Evolutionary conservation across 2,888 invertebrate species (phyloP), one percentile per base, ranked within the genome.

Genomic region (Geotrupes spiniger): DNA sequence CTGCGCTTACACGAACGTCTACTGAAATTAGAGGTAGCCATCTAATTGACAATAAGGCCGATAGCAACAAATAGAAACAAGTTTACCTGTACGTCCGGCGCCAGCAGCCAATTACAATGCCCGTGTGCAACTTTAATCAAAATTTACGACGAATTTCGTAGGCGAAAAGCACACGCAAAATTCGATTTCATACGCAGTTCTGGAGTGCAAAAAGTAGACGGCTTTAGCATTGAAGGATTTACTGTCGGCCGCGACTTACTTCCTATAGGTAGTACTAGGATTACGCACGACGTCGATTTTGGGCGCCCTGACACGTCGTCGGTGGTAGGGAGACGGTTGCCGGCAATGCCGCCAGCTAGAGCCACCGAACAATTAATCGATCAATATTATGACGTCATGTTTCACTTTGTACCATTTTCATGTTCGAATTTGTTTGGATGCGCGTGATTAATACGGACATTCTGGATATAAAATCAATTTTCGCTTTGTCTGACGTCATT

Each of bases 241-340:
- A 38, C 48, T 47, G 38, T 42, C 15, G 33, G 42, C 38, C 42
- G 47, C 42, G 47, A 27, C 33, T 40, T 45, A 38, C n/a, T 15
- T 36, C 29, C 29, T 29, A 14, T 37, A 36, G 36, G 36, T 40
- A 37, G 28, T 38, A 42, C 42, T 48, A 40, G 39, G 38, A 43
- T 37, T 36, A 59, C 52, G 52, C 53, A 57, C 57, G 54, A 53
- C 55, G 58, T 59, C 60, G 59, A 58, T 59, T 49, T 54, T 51
- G 52, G 50, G 56, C 54, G 57, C 58, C 57, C 50, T 56, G 56
- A 57, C 53, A 54, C 60, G 51, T 51, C 41, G 44, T 38, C 47
- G 49, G 48, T 37, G 49, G 29, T 21, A 15, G 33, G 40, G 37
- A 39, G 31, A 49, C 40, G 40, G 36, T 43, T 46, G 36, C 42